phyloP scores from a whole-genome alignment of 2,797 vertebrate genomes.

The Amphiprion clarkii region DNA sequence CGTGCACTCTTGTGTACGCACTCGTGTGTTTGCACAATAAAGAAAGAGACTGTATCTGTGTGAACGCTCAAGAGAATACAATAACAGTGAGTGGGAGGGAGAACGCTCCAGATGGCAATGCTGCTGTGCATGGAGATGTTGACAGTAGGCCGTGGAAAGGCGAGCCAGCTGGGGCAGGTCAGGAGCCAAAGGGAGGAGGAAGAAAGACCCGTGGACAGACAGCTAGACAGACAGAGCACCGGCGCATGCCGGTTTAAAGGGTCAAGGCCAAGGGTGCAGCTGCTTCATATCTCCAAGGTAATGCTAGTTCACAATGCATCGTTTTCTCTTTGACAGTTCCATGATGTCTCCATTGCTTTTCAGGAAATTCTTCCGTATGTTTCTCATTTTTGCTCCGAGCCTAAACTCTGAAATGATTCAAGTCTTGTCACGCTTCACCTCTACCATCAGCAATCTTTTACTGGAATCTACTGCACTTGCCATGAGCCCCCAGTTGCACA shows the following conservation, averaged over 20 bases:
- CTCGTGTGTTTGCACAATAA: constrained; percentile 27
- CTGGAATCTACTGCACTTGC: constrained; percentile 13
- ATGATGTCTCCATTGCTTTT: constrained; percentile 4
- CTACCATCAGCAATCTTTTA: constrained; percentile 5
- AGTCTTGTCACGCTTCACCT: not conserved
- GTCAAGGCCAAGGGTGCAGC: constrained; percentile 45
- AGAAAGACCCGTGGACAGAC: constrained; percentile 30
- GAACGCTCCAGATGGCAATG: constrained; percentile 68
- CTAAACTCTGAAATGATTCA: constrained; percentile 7
- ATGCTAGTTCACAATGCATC: constrained; percentile 22
- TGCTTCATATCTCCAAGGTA: constrained; percentile 34
- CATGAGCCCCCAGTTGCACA: constrained; percentile 50
- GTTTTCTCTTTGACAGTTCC: not conserved
- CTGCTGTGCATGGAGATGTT: constrained; percentile 63
- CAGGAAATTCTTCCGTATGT: constrained; percentile 1
- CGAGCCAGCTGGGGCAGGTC: constrained; percentile 67
- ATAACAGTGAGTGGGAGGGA: constrained; percentile 43
- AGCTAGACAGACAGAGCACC: constrained; percentile 34
- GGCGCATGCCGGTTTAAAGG: constrained; percentile 47
- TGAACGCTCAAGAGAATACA: constrained; percentile 51
- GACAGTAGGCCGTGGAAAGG: constrained; percentile 56
- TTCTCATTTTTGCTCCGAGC: constrained; percentile 3
- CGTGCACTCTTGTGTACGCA: constrained; percentile 2
- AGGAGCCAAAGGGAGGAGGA: constrained; percentile 41
- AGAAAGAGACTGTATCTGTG: constrained; percentile 45